Conservation (phyloP, 2,888 invertebrate genomes). For the Cephus pulcher region DNA sequence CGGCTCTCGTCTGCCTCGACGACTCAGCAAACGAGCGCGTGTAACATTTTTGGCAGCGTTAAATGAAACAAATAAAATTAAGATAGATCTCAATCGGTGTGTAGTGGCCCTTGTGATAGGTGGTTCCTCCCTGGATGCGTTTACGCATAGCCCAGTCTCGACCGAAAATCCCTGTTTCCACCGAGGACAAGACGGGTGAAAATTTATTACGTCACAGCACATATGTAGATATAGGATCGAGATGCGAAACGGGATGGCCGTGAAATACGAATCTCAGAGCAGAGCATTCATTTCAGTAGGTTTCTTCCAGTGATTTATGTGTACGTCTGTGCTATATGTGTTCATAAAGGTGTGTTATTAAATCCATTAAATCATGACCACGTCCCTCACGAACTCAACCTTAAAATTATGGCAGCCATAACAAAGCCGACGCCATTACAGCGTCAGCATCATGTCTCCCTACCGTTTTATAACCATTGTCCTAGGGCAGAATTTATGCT, state of each 20-base stretch:
- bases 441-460: background rate
- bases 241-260: background rate
- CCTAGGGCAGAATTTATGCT: background rate
- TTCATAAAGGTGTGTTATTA: constrained; percentile 4
- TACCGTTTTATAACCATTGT: background rate
- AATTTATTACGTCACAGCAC: background rate
- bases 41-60: too few relatives aligned
- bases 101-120: too few relatives aligned
- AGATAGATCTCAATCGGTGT: too few relatives aligned
- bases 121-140: too few relatives aligned
- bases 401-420: constrained; percentile 1
- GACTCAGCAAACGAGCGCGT: too few relatives aligned
- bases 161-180: too few relatives aligned
- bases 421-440: background rate
- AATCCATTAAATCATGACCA: constrained; percentile 10
- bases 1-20: too few relatives aligned
- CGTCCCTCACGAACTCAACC: background rate
- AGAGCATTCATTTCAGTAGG: background rate
- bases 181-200: too few relatives aligned
- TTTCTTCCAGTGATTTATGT: background rate
- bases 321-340: background rate
- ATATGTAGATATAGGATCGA: background rate
- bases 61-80: too few relatives aligned
- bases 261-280: background rate
- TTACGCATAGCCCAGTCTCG: too few relatives aligned